A percentile compares a stretch with the other conserved stretches of the same genome.
phyloP scores from a whole-genome alignment of 2,113 vertebrate species.

The Cynopterus brachyotis region DNA sequence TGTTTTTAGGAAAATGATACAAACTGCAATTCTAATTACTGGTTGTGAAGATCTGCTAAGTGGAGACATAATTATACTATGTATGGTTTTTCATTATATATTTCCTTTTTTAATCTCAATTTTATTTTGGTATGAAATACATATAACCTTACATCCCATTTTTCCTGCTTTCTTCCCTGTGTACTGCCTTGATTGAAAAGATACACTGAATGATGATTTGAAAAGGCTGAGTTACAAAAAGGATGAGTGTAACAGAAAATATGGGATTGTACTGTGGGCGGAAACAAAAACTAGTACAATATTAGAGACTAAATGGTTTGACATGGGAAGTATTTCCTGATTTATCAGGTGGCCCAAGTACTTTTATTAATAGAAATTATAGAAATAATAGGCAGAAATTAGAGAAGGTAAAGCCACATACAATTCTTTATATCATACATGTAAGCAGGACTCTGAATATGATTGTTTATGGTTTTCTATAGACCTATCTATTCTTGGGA shows the following conservation, averaged over 20 bases:
- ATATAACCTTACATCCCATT: background rate
- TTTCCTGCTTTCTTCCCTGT: background rate
- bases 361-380: background rate
- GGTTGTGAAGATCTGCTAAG: background rate
- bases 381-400: background rate
- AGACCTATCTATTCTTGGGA: background rate
- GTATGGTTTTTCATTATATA: background rate
- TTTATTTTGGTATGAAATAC: background rate
- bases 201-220: background rate
- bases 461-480: background rate
- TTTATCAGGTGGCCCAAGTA: background rate
- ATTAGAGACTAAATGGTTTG: background rate
- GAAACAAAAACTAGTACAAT: background rate
- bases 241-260: background rate
- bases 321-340: background rate
- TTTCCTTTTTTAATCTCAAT: background rate
- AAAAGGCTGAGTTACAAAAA: background rate
- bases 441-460: background rate
- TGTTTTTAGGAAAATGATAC: background rate
- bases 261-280: background rate
- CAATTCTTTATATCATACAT: background rate
- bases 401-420: background rate
- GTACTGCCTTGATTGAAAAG: background rate
- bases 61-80: background rate
- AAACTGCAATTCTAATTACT: background rate